Conservation (phyloP, 1,140 invertebrate genomes). For the Plutomurus gul region DNA sequence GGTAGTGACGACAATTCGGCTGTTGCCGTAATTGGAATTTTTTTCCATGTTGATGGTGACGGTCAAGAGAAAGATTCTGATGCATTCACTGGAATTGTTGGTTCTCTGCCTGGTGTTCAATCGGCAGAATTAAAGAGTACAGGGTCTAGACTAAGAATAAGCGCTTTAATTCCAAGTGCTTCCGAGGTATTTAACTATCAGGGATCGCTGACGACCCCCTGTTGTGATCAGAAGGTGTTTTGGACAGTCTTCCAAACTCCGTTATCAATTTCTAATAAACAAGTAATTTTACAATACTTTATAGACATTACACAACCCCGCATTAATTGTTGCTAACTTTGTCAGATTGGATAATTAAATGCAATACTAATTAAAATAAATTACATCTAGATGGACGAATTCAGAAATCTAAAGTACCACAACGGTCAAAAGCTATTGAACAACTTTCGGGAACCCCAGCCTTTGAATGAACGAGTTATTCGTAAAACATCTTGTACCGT, state of each 20-base stretch:
- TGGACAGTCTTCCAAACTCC: conserved; percentile 7
- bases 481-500: neutral
- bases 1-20: neutral
- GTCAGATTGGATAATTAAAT: no score
- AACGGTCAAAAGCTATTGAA: neutral
- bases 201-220: neutral
- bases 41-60: neutral
- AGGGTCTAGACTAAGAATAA: neutral
- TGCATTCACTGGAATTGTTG: neutral
- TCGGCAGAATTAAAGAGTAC: neutral
- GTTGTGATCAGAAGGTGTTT: neutral
- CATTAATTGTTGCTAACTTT: no score
- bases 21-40: conserved; percentile 22
- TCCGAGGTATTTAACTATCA: neutral
- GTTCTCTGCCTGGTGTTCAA: neutral
- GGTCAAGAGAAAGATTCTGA: neutral
- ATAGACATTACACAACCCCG: neutral
- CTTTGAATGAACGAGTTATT: neutral
- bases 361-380: no score
- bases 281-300: neutral
- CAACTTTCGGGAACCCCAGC: conserved; percentile 15
- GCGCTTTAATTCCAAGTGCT: neutral
- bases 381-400: neutral
- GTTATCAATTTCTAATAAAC: neutral
- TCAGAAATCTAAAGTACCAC: neutral